Conservation (phyloP, 2,797 vertebrate species). For the Chromis chromis region DNA sequence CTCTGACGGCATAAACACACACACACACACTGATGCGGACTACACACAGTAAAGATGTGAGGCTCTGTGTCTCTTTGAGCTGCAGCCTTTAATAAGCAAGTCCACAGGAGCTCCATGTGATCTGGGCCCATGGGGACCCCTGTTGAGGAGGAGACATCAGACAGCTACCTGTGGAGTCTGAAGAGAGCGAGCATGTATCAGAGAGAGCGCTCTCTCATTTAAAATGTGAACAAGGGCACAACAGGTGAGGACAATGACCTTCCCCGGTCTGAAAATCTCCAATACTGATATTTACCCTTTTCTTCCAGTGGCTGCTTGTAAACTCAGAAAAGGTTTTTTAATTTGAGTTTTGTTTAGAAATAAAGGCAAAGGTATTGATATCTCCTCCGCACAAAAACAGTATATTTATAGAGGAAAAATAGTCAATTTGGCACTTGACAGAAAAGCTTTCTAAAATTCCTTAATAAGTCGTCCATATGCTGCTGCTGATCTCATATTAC, state of each 20-base stretch:
- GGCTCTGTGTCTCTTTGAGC: constrained; percentile 57
- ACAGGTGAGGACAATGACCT: constrained; percentile 47
- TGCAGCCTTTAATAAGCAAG: constrained; percentile 68
- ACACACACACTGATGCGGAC: constrained; percentile 24
- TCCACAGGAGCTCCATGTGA: constrained; percentile 63
- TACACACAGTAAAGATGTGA: constrained; percentile 49
- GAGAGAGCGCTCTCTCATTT: constrained; percentile 41
- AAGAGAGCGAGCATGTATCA: constrained; percentile 41
- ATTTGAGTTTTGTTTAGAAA: not conserved
- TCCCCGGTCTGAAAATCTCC: constrained; percentile 18
- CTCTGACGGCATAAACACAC: constrained; percentile 26
- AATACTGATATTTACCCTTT: not conserved
- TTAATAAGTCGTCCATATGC: not conserved
- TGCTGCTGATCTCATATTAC: too few relatives aligned
- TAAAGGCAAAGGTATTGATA: not conserved
- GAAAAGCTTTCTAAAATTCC: not conserved
- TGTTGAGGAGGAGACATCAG: constrained; percentile 66
- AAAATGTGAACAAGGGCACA: constrained; percentile 53
- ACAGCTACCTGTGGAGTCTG: constrained; percentile 65
- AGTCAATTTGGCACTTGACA: not conserved
- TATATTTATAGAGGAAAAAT: not conserved
- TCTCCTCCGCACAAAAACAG: not conserved
- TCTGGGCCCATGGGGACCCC: constrained; percentile 56
- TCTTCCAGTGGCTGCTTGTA: not conserved
- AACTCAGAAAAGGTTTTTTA: not conserved